phyloP scores from a whole-genome alignment of 2,797 vertebrate species.

The Sebastes itinus region DNA sequence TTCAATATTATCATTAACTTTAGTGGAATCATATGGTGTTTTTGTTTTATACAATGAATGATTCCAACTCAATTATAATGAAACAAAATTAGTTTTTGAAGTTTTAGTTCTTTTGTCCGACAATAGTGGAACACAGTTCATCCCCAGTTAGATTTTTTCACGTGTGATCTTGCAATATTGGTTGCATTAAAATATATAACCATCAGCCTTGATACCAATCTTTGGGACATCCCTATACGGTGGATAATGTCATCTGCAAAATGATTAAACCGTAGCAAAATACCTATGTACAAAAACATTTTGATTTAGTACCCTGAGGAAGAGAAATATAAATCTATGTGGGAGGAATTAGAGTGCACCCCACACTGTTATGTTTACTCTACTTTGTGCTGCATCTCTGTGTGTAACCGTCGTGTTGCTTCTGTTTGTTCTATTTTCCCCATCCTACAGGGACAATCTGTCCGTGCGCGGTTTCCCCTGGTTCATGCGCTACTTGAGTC shows the following conservation, averaged over 20 bases:
- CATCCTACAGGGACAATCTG: constrained; percentile 88
- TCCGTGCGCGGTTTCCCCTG: constrained; percentile 85
- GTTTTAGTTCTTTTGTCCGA: neutral
- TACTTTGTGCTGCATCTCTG: neutral
- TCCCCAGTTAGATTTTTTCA: neutral
- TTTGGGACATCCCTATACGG: neutral
- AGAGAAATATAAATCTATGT: neutral
- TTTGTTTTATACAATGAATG: neutral
- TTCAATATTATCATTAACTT: neutral
- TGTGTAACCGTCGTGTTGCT: neutral
- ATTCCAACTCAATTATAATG: neutral
- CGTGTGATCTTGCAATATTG: neutral
- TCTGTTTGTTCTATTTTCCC: neutral
- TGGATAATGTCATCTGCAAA: neutral
- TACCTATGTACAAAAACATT: neutral
- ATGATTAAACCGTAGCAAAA: neutral
- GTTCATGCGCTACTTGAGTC: constrained; percentile 85
- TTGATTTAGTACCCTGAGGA: neutral
- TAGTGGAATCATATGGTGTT: neutral
- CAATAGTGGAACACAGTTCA: neutral
- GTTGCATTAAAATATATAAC: neutral
- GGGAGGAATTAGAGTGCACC: neutral
- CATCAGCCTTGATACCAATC: neutral
- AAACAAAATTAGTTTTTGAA: neutral
- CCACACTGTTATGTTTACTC: neutral